Percentiles rank a stretch among this genome's conserved stretches.
Evolutionary conservation across 2,113 vertebrate species (phyloP).

Genomic region (Galbula dea): DNA sequence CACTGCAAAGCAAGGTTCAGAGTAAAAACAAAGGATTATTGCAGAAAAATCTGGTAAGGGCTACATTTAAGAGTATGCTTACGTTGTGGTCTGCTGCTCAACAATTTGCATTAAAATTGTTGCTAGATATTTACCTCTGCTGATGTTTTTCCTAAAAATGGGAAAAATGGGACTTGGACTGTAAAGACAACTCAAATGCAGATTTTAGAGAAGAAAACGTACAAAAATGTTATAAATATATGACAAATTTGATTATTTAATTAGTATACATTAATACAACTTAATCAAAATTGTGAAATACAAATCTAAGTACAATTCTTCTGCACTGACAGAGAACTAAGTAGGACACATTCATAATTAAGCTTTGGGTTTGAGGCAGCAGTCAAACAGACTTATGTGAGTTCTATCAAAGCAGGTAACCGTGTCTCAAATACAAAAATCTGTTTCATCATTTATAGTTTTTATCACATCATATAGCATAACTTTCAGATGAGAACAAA

Average conservation of each 20-base stretch:
- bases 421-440: background rate
- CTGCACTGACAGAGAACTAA: background rate
- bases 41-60: background rate
- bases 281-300: background rate
- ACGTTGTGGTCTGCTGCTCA: background rate
- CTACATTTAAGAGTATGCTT: background rate
- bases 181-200: background rate
- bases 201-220: background rate
- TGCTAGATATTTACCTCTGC: background rate
- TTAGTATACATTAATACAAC: background rate
- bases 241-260: conserved; percentile 17
- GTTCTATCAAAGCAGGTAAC: background rate
- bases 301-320: background rate
- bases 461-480: conserved; percentile 46
- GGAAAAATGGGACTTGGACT: conserved; percentile 3
- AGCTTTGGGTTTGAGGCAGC: background rate
- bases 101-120: background rate
- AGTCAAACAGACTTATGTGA: background rate
- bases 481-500: conserved; percentile 48
- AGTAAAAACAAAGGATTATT: conserved; percentile 37
- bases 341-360: background rate
- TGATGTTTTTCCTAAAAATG: background rate
- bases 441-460: conserved; percentile 49
- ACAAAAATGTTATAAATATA: background rate
- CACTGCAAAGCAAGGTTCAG: background rate